These are phyloP conservation scores for Onthophagus sagittarius DNA, from an alignment of 2,888 invertebrate species.

Conservation along the genomic window DNA sequence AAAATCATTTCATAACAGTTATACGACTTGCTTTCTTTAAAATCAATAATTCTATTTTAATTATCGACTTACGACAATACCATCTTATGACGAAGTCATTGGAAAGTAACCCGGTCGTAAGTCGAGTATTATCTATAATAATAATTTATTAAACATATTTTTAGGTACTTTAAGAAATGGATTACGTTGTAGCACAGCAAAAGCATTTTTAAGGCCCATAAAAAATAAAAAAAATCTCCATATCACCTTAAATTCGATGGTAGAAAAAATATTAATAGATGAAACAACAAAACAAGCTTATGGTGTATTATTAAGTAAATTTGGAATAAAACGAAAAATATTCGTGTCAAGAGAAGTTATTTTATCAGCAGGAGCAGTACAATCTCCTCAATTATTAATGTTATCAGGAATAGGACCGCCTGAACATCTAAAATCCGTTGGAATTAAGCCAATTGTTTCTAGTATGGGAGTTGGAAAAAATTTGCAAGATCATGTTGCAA, in stretches of 20 bases:
- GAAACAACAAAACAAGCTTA: conserved; percentile 57
- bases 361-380: conserved; percentile 78
- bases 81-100: too few relatives aligned
- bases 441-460: conserved; percentile 59
- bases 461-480: conserved; percentile 75
- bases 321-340: conserved; percentile 51
- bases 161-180: conserved; percentile 67
- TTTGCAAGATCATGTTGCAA: conserved; percentile 78
- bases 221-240: conserved; percentile 69
- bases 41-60: too few relatives aligned
- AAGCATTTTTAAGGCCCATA: conserved; percentile 71
- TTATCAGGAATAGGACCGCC: conserved; percentile 76
- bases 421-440: conserved; percentile 55
- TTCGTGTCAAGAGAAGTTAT: conserved; percentile 74
- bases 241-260: conserved; percentile 64
- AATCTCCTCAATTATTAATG: conserved; percentile 83
- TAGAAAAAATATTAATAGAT: conserved; percentile 64
- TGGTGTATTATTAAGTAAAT: conserved; percentile 62
- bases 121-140: too few relatives aligned
- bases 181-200: conserved; percentile 77
- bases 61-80: too few relatives aligned
- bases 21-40: too few relatives aligned
- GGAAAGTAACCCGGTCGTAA: too few relatives aligned
- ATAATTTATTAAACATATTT: background rate
- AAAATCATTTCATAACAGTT: too few relatives aligned